Percentiles rank a stretch among this genome's conserved stretches.
These are phyloP conservation scores for Sebastes fasciatus DNA, from an alignment of 2,113 vertebrate species.

Conservation along the genomic window DNA sequence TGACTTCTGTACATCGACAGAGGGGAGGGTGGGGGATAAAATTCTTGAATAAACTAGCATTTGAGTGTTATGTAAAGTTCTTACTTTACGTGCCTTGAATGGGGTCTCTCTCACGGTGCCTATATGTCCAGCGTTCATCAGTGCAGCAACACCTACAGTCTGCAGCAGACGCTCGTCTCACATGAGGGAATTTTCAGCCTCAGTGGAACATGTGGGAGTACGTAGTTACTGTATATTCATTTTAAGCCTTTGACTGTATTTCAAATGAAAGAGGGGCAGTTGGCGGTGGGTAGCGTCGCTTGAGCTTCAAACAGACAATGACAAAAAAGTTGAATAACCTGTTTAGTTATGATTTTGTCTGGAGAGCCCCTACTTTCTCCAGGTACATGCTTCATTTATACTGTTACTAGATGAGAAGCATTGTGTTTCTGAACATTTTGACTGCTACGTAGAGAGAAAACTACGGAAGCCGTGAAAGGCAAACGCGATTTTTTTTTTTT, in stretches of 20 bases:
- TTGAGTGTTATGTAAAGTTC: conserved; percentile 52
- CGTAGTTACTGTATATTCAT: conserved; percentile 66
- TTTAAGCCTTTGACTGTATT: conserved; percentile 58
- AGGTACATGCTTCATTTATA: conserved; percentile 1
- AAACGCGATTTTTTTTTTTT: too few relatives aligned
- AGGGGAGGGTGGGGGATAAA: conserved; percentile 1
- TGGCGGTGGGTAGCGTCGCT: conserved; percentile 20
- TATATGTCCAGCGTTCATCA: conserved; percentile 53
- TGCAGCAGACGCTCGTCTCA: conserved; percentile 49
- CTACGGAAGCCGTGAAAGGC: background rate
- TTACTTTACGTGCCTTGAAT: conserved; percentile 29
- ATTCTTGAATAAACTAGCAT: conserved; percentile 49
- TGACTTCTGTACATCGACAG: conserved; percentile 16
- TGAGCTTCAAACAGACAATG: conserved; percentile 23
- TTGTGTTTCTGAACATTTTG: conserved; percentile 32
- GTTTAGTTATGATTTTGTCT: conserved; percentile 63
- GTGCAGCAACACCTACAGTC: conserved; percentile 48
- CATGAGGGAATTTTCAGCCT: conserved; percentile 65
- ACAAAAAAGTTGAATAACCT: conserved; percentile 48
- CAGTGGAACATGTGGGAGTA: conserved; percentile 69
- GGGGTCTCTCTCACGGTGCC: conserved; percentile 34
- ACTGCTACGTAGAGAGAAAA: conserved; percentile 36
- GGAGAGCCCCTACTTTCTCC: conserved; percentile 58
- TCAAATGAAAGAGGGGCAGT: conserved; percentile 50
- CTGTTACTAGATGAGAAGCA: background rate